Evolutionary conservation across 2,888 invertebrate species (phyloP).

Genomic region (Xanthorhoe designata): DNA sequence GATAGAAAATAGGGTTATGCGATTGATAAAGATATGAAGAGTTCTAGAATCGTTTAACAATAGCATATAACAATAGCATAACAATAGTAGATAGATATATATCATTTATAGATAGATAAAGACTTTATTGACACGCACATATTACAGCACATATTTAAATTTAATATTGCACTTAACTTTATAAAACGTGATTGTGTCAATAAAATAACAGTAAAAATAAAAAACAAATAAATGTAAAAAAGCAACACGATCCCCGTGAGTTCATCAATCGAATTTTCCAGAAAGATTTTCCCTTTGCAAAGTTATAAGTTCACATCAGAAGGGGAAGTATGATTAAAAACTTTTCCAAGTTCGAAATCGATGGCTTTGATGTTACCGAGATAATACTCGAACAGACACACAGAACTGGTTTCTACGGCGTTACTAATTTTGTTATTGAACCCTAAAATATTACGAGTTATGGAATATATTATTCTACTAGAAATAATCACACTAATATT

Average conservation of each 20-base stretch:
- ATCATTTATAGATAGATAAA: too few relatives aligned
- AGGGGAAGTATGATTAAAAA: slow-evolving; percentile 1
- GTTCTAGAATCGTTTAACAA: too few relatives aligned
- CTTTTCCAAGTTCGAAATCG: background rate
- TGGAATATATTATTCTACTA: too few relatives aligned
- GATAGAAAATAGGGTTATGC: too few relatives aligned
- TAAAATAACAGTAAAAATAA: background rate
- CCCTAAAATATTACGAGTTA: background rate
- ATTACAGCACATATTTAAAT: too few relatives aligned
- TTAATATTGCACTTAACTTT: too few relatives aligned
- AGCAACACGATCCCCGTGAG: background rate
- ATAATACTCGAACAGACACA: background rate
- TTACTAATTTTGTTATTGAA: background rate
- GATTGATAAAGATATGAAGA: too few relatives aligned
- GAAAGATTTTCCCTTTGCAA: background rate
- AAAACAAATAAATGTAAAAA: background rate
- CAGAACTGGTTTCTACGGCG: background rate
- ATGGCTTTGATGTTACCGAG: background rate
- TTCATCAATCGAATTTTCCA: background rate
- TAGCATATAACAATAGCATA: too few relatives aligned
- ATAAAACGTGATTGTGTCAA: too few relatives aligned
- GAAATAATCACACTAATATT: too few relatives aligned
- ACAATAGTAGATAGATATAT: too few relatives aligned
- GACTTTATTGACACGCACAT: too few relatives aligned
- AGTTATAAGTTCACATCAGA: background rate